Percentiles rank a stretch among this genome's conserved stretches.
Conservation (phyloP, 1,140 invertebrate genomes). For the Drosophila insularis region DNA sequence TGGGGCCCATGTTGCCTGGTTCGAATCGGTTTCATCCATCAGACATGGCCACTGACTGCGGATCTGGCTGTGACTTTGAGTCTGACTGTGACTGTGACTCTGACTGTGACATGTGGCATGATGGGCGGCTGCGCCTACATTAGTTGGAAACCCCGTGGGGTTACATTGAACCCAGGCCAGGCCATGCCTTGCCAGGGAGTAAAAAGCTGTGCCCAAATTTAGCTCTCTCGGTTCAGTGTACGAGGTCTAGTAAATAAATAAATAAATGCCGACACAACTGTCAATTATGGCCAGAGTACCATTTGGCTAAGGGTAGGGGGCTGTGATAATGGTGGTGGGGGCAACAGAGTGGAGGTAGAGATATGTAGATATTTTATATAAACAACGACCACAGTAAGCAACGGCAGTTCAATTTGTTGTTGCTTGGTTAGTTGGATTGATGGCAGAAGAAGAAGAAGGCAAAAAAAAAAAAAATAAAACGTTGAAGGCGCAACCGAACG, state of each 20-base stretch:
- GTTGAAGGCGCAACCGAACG: slow-evolving; percentile 51
- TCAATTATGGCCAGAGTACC: slow-evolving; percentile 70
- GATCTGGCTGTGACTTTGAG: not conserved
- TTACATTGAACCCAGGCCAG: slow-evolving; percentile 65
- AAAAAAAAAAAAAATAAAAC: not conserved
- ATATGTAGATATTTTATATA: slow-evolving; percentile 54
- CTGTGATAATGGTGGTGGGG: not conserved
- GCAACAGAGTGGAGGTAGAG: not conserved
- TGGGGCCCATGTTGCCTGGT: not conserved
- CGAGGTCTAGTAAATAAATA: slow-evolving; percentile 50
- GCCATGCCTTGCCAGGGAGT: slow-evolving; percentile 17
- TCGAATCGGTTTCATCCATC: not conserved
- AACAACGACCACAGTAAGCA: slow-evolving; percentile 41
- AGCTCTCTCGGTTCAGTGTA: slow-evolving; percentile 70
- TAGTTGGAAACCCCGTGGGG: slow-evolving; percentile 61
- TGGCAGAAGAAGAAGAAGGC: slow-evolving; percentile 38
- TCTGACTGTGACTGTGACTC: not conserved
- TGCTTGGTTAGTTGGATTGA: slow-evolving; percentile 65
- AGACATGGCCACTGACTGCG: not conserved
- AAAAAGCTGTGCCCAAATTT: slow-evolving; percentile 77
- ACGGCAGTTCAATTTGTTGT: slow-evolving; percentile 73
- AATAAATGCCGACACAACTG: slow-evolving; percentile 77
- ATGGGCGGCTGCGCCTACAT: slow-evolving; percentile 44
- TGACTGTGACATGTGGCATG: slow-evolving; percentile 23
- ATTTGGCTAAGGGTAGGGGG: slow-evolving; percentile 8